These are phyloP conservation scores for Ommatoiulus sabulosus DNA, from an alignment of 2,888 invertebrate species.

Conservation along the genomic window DNA sequence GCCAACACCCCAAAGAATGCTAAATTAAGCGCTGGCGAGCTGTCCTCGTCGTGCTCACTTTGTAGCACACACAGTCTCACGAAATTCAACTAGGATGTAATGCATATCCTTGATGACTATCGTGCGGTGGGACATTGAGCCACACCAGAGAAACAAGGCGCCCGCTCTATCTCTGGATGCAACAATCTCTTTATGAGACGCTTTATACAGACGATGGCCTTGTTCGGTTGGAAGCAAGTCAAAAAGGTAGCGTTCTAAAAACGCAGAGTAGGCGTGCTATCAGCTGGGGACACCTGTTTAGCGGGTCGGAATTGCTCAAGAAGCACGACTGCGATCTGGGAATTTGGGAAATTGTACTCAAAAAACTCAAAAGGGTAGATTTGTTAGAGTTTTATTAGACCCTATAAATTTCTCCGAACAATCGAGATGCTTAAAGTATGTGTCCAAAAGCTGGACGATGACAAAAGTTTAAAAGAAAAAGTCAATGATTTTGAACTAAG, in stretches of 20 bases:
- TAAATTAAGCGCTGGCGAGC: background rate
- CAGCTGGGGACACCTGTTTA: background rate
- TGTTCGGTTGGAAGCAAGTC: background rate
- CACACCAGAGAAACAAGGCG: constrained; percentile 9
- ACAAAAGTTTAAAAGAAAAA: no score
- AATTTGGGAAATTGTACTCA: no score
- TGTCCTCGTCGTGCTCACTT: background rate
- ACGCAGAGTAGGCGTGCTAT: constrained; percentile 13
- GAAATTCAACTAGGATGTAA: constrained; percentile 3
- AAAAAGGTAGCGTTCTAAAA: background rate
- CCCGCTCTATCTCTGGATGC: background rate
- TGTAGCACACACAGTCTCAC: constrained; percentile 25
- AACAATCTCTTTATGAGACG: background rate
- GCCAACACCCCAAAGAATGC: constrained; percentile 20
- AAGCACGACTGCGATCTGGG: no score
- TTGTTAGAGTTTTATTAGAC: no score
- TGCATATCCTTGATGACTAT: constrained; percentile 11
- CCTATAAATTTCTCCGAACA: no score
- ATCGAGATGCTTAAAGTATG: no score
- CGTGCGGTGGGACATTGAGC: background rate
- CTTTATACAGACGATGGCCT: background rate
- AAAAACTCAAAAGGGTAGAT: no score
- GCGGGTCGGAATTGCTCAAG: no score
- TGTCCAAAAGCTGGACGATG: no score
- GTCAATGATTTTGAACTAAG: no score